Evolutionary conservation across 2,113 vertebrate species (phyloP).

Genomic region (Gambusia holbrooki): DNA sequence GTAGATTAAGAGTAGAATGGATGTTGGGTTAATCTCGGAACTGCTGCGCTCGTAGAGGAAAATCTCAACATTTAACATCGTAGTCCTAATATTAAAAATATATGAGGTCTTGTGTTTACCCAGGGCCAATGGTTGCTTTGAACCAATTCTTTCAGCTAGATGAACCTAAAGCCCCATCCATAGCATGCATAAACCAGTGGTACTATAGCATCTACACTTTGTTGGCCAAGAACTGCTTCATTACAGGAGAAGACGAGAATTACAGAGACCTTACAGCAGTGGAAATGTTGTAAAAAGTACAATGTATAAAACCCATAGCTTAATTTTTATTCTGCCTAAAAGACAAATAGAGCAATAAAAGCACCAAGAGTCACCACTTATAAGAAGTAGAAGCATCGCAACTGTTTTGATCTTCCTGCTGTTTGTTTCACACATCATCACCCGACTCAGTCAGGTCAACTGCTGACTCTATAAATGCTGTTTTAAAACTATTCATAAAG

Average conservation of each 20-base stretch:
- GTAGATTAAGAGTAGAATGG: not conserved
- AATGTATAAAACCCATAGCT: not conserved
- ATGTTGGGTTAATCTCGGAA: not conserved
- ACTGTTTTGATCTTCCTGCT: not conserved
- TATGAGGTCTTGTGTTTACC: not conserved
- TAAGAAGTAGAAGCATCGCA: too few relatives aligned
- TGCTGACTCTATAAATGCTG: too few relatives aligned
- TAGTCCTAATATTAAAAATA: not conserved
- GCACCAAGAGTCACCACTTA: not conserved
- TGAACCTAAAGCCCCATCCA: not conserved
- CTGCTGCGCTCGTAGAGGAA: not conserved
- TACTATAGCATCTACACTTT: not conserved
- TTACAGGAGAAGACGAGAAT: not conserved
- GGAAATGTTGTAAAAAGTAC: not conserved
- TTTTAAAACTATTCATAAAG: too few relatives aligned
- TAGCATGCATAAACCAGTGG: not conserved
- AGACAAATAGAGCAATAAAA: not conserved
- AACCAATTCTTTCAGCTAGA: not conserved
- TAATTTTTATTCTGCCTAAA: not conserved
- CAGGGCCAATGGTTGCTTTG: not conserved
- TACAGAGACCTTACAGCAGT: not conserved
- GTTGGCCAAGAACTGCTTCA: not conserved
- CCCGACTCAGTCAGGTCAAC: too few relatives aligned
- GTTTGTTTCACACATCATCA: not conserved
- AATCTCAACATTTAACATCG: not conserved